Base-by-base conservation (phyloP, 2,113 vertebrate species). In the Dasyornis broadbenti region DNA sequence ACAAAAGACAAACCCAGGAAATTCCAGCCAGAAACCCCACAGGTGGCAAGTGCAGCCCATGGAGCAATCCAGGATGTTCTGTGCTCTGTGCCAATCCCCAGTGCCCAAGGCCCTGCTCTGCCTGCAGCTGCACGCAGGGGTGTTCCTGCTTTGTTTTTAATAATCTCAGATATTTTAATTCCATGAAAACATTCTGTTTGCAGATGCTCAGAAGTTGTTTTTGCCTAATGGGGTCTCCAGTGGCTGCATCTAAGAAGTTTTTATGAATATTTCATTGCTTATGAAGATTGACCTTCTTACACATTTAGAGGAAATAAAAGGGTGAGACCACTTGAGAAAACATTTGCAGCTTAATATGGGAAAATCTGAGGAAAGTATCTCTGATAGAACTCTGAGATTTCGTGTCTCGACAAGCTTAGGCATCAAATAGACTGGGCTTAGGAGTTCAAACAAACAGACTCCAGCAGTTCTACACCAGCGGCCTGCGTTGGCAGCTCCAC, bases 211-310 rank as follows among this genome's bases (percentile, higher is more conserved):
- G 53, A 92, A 88, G 73, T 70, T 92, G 69, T 2, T 71, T 93
- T 91, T 94, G 77, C 91, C 49, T 91, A 84, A 57, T 92, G 63
- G 84, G 44, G 42, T 91, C 93, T 83, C 94, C 57, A 23, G 53
- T 80, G 94, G 35, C 82, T 65, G 63, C 66, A 40, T 87, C 95
- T 70, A 6, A 85, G 93, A 82, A 72, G 79, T 24, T 82, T 85
- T 79, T 42, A 90, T 95, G 83, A 92, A 91, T 95, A 77, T 95
- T 94, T 91, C 7, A 91, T 92, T 15, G 20, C 70, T 85, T 76
- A 19, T 35, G 94, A 65, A 85, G 54, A 37, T 81, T 53, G 70
- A 91, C 87, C 89, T 94, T 89, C 89, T 94, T 90, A 64, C 45
- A 82, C 77, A 5, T 89, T 87, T 71, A 87, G 61, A 79, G 33